phyloP scores from a whole-genome alignment of 2,113 vertebrate genomes.

The Telmatochromis sp. region DNA sequence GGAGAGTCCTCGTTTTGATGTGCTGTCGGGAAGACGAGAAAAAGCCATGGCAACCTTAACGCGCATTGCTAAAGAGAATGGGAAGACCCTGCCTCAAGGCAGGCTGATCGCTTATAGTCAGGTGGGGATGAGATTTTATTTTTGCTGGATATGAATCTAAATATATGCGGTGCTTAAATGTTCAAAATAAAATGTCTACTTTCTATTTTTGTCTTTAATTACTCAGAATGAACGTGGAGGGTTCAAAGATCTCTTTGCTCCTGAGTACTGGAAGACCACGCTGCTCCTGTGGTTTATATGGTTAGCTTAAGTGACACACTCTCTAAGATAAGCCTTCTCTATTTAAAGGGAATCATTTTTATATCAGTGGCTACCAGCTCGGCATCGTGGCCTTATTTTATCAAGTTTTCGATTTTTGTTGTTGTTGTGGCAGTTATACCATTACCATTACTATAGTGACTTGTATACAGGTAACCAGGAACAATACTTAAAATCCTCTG shows the following conservation, averaged over 20 bases:
- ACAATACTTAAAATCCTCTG: background rate
- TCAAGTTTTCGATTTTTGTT: background rate
- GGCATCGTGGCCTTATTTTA: background rate
- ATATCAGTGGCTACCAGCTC: background rate
- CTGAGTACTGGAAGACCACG: conserved; percentile 80
- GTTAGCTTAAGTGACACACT: conserved; percentile 59
- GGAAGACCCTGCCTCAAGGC: conserved; percentile 79
- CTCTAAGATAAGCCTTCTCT: background rate
- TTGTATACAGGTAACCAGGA: background rate
- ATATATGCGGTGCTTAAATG: background rate
- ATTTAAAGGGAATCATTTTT: background rate
- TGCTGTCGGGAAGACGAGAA: conserved; percentile 78
- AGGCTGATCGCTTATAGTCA: conserved; percentile 73
- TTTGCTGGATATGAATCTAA: background rate
- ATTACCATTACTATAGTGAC: background rate
- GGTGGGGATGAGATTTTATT: conserved; percentile 49
- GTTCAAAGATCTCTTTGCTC: conserved; percentile 80
- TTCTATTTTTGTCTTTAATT: conserved; percentile 7
- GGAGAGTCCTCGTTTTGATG: conserved; percentile 86
- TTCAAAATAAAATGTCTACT: background rate
- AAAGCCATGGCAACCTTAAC: conserved; percentile 81
- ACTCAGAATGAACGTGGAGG: conserved; percentile 77
- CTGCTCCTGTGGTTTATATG: conserved; percentile 90
- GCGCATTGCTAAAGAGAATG: conserved; percentile 82
- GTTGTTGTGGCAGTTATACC: background rate